Conservation (phyloP, 2,113 vertebrate species). For the Thermophis baileyi region DNA sequence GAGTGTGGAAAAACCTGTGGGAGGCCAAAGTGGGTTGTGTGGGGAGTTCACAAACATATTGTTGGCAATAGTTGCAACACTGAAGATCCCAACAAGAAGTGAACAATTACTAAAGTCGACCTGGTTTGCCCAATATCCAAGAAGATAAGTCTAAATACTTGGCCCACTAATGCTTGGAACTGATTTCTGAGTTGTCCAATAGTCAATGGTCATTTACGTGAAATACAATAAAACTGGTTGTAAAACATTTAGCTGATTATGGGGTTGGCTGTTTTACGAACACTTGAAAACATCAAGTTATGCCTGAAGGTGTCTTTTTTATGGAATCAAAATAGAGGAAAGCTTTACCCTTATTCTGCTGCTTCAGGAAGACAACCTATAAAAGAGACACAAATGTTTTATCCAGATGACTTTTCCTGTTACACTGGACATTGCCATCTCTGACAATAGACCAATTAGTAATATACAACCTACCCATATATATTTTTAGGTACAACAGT, state of each 20-base stretch:
- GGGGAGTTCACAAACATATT: neutral
- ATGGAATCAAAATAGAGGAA: neutral
- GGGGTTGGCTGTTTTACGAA: neutral
- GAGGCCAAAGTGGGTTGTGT: neutral
- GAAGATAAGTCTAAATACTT: neutral
- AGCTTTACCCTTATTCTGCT: conserved; percentile 4
- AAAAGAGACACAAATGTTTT: neutral
- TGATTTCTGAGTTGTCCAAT: neutral
- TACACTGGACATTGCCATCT: neutral
- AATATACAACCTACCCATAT: neutral
- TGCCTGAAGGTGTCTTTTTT: neutral
- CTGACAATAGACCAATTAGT: neutral
- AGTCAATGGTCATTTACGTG: too few species aligned
- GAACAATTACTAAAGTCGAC: neutral
- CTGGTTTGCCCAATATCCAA: neutral
- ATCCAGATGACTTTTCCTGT: too few species aligned
- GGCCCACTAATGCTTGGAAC: neutral
- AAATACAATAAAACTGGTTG: neutral
- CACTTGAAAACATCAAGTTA: neutral
- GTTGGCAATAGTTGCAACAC: neutral
- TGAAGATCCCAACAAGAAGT: neutral
- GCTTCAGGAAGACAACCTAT: conserved; percentile 4
- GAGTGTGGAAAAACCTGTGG: neutral
- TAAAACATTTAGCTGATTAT: neutral
- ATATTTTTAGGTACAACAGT: too few species aligned